phyloP scores from a whole-genome alignment of 1,140 invertebrate species.

The Aphidius ervi region DNA sequence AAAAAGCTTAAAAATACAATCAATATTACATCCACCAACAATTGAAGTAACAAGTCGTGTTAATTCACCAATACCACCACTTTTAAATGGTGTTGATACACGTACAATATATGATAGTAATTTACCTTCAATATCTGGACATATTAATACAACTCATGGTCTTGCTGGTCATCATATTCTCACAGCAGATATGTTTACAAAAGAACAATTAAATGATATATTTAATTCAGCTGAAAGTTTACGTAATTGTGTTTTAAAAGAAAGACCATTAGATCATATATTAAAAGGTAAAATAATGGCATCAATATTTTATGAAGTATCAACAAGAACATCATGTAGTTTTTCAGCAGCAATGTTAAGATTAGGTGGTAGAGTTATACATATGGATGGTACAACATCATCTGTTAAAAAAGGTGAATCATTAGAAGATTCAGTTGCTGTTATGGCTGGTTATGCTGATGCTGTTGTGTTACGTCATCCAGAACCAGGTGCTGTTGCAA shows the following conservation, averaged over 20 bases:
- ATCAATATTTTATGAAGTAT: conserved; percentile 96
- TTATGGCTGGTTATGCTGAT: conserved; percentile 86
- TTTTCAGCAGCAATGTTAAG: conserved; percentile 95
- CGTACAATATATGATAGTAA: no score
- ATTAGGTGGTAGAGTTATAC: conserved; percentile 86
- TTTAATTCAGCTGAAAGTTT: conserved; percentile 92
- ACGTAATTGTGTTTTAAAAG: conserved; percentile 76
- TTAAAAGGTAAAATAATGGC: conserved; percentile 91
- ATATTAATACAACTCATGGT: conserved; percentile 46
- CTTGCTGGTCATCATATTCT: conserved; percentile 79
- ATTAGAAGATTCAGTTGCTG: conserved; percentile 81
- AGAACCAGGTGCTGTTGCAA: conserved; percentile 80
- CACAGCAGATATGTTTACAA: conserved; percentile 79
- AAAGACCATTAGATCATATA: conserved; percentile 79
- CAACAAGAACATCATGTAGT: conserved; percentile 92
- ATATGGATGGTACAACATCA: conserved; percentile 84
- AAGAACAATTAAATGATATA: conserved; percentile 88
- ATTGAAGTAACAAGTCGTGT: conserved; percentile 51
- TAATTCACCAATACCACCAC: conserved; percentile 52
- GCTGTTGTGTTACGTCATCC: conserved; percentile 93
- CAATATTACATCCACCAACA: conserved; percentile 21
- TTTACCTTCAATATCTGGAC: conserved; percentile 20
- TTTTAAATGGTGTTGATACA: conserved; percentile 4
- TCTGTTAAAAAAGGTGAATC: conserved; percentile 97
- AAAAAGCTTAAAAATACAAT: conserved; percentile 31